Base-by-base conservation (phyloP, 2,888 invertebrate genomes). In the Gryllus longicercus region DNA sequence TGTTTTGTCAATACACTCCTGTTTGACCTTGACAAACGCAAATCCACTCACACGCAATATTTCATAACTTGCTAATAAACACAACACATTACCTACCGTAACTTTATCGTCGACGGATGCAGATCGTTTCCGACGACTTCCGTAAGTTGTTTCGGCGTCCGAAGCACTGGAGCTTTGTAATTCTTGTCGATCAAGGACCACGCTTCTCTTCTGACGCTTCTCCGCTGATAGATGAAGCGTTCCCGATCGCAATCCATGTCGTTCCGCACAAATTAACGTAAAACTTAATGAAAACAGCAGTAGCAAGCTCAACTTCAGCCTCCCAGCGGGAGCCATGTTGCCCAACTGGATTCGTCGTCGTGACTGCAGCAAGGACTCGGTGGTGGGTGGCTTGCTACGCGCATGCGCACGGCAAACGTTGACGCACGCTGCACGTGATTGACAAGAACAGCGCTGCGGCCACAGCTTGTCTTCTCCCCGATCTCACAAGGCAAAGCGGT, bases 181-280 rank as follows among this genome's bases (percentile, higher is more conserved):
- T 23, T 74, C 16, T 2, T 76, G 50, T n/a, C 21, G 51, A 25
- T 78, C 51, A 25, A 79, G 50, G 74, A 79, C 78, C 50, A 50
- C 16, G 16, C 25, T 80, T 74, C 51, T 79, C 63, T 18, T 77
- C 25, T 77, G 63, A 25, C 38, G 51, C 50, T 75, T 74, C 23
- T 12, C 21, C 14, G n/a, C 50, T 80, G 76, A 38, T 18, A 82
- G n/a, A 78, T 82, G 81, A 49, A 82, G 75, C 18, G 80, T 81
- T 77, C 74, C 81, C 12, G 80, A 74, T 76, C 78, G 79, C 50
- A 79, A 79, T 50, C 82, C 82, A 79, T 80, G 74, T 51, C 78
- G 81, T 78, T 82, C 79, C 25, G 79, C 51, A n/a, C 75, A 8
- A 74, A 74, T 25, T 79, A 78, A 11, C 50, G 79, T 21, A 51